These are phyloP conservation scores for Rugalucina vietnamica DNA, from an alignment of 2,888 invertebrate species.

Conservation along the genomic window DNA sequence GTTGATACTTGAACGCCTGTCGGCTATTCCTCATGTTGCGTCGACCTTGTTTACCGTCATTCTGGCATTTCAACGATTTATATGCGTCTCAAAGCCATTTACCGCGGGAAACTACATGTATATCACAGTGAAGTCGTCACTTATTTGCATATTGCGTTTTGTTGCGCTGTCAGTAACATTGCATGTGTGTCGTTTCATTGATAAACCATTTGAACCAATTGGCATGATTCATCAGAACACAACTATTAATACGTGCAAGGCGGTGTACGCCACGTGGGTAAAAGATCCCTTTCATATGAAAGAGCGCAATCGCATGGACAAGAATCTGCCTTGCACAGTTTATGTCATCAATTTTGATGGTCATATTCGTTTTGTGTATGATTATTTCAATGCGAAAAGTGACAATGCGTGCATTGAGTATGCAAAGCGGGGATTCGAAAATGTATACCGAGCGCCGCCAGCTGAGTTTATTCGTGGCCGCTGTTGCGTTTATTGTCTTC, in stretches of 20 bases:
- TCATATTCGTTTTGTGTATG: background rate
- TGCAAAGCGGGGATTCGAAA: no score
- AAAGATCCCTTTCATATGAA: background rate
- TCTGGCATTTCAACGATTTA: background rate
- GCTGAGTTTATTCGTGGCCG: background rate
- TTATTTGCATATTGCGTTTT: background rate
- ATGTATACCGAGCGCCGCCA: background rate
- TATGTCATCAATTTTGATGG: background rate
- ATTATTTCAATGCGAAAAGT: background rate
- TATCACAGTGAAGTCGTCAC: background rate
- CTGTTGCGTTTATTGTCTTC: background rate
- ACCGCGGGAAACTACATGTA: background rate
- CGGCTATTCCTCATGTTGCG: background rate
- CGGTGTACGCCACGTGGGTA: background rate
- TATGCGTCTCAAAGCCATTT: background rate
- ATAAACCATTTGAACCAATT: background rate
- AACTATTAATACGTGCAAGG: background rate
- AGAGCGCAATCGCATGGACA: background rate
- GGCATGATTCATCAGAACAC: no score
- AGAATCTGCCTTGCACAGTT: background rate
- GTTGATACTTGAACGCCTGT: background rate
- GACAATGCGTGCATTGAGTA: background rate
- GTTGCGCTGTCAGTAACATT: background rate
- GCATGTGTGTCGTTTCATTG: background rate
- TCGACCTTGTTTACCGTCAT: slow-evolving; percentile 7